Evolutionary conservation across 2,888 invertebrate species (phyloP), one percentile per base, ranked within the genome.

Genomic region (Thumatha senex): DNA sequence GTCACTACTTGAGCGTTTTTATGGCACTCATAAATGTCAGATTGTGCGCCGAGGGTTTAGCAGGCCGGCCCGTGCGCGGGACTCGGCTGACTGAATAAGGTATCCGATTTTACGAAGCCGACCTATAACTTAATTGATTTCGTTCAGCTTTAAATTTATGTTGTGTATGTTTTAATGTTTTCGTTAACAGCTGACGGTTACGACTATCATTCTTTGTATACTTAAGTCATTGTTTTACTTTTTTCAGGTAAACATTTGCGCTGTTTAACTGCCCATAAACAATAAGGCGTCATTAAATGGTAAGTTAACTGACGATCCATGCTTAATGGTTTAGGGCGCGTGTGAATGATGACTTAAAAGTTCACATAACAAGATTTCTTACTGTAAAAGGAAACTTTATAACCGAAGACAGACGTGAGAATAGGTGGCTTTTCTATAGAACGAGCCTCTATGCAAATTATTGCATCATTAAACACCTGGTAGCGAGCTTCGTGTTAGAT

Each of bases 1-100:
- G 92, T 92, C 92, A 90, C 89, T 91, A 84, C 90, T 92, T 91
- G 92, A 92, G 90, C 89, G 92, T 92, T 91, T 92, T 92, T 92
- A 92, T 91, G 88, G 89, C 90, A 84, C 86, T 91, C 92, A 90
- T 92, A 92, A 92, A 92, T 86, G 92, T 92, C 92, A 90, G 92
- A 91, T 92, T 92, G 92, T 83, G 84, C 89, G 86, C 86, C 74
- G 78, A 83, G 83, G 86, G 84, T 79, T 86, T 84, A 86, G 82
- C 73, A 71, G 71, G 70, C 74, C 74, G 76, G 74, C 80, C 82
- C 79, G 79, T 68, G 70, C 75, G 67, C 75, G 74, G 72, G 69
- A 64, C 71, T 58, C 67, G 61, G 53, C 63, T 61, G 57, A 58
- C 72, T 68, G 67, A 70, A 74, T 76, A 72, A 74, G 73, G 70